Percentiles rank a stretch among this genome's conserved stretches.
Evolutionary conservation across 2,888 invertebrate genomes (phyloP).

Genomic region (Drosophila barbarae): DNA sequence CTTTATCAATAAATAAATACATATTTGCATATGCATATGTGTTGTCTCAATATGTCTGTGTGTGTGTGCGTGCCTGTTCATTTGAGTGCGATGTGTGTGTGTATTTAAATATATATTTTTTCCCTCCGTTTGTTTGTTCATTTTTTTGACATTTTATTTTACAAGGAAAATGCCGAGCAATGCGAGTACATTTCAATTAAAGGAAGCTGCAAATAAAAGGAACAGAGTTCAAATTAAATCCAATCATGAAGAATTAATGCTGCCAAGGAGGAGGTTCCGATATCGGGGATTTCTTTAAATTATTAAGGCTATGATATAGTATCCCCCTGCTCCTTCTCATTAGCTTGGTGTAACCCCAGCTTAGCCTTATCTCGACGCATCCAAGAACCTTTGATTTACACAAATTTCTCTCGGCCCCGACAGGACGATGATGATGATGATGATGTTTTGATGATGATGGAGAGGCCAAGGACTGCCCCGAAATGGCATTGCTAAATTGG

Average conservation of each 20-base stretch:
- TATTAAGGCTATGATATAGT: background rate
- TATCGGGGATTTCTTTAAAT: background rate
- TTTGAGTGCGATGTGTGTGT: slow-evolving; percentile 2
- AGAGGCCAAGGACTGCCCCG: slow-evolving; percentile 17
- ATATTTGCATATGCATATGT: slow-evolving; percentile 47
- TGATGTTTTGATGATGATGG: slow-evolving; percentile 6
- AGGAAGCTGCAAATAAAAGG: slow-evolving; percentile 12
- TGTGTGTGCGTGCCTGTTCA: slow-evolving; percentile 6
- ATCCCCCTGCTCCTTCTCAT: background rate
- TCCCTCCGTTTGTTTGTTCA: slow-evolving; percentile 10
- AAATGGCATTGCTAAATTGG: slow-evolving; percentile 60
- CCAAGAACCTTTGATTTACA: slow-evolving; percentile 59
- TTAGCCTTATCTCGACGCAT: slow-evolving; percentile 17
- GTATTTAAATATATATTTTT: background rate
- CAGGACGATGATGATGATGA: slow-evolving; percentile 5
- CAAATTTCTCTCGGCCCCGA: slow-evolving; percentile 40
- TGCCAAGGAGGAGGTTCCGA: background rate
- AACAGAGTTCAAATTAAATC: slow-evolving; percentile 12
- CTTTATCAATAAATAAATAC: slow-evolving; percentile 56
- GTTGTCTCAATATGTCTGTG: slow-evolving; percentile 34
- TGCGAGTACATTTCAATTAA: slow-evolving; percentile 30
- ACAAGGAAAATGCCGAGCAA: slow-evolving; percentile 6
- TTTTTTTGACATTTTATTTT: slow-evolving; percentile 25
- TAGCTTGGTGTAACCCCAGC: background rate
- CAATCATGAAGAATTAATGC: slow-evolving; percentile 14